Conservation (phyloP, 2,888 invertebrate genomes). For the Drosophila koepferae region DNA sequence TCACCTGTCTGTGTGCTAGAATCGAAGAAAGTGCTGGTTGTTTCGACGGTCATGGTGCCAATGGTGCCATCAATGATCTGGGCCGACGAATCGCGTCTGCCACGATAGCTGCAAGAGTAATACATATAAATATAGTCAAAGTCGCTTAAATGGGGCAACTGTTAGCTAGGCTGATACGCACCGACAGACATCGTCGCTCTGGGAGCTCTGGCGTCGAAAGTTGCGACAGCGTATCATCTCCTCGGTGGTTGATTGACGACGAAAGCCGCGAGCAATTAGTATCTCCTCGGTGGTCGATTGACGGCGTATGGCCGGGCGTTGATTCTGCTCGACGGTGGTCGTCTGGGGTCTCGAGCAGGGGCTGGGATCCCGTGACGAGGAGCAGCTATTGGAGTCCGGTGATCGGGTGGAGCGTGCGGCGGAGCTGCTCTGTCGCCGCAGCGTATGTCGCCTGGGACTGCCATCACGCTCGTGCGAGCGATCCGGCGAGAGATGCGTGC, state of each 20-base stretch:
- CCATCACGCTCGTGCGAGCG: constrained; percentile 92
- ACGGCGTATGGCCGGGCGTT: constrained; percentile 91
- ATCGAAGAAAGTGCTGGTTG: constrained; percentile 96
- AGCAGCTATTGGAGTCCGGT: constrained; percentile 91
- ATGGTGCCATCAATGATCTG: constrained; percentile 96
- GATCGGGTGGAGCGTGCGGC: constrained; percentile 88
- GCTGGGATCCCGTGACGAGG: constrained; percentile 92
- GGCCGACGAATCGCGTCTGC: constrained; percentile 91
- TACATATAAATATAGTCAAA: not conserved
- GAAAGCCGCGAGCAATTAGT: constrained; percentile 94
- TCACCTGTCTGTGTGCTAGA: constrained; percentile 97
- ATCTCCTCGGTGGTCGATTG: constrained; percentile 97
- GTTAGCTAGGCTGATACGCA: not conserved
- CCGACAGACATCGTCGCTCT: constrained; percentile 92
- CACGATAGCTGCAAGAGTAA: constrained; percentile 79
- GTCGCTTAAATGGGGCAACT: fast-evolving
- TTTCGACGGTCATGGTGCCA: constrained; percentile 96
- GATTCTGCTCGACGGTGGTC: constrained; percentile 86
- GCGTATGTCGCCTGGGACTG: constrained; percentile 90
- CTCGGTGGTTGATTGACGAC: constrained; percentile 95
- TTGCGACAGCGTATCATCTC: constrained; percentile 97
- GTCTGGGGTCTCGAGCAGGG: constrained; percentile 89
- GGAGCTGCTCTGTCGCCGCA: constrained; percentile 93
- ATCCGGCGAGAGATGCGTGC: constrained; percentile 92
- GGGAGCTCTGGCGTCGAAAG: constrained; percentile 95